These are phyloP conservation scores for Hypotaenidia okinawae DNA, from an alignment of 2,797 vertebrate species.

Conservation along the genomic window DNA sequence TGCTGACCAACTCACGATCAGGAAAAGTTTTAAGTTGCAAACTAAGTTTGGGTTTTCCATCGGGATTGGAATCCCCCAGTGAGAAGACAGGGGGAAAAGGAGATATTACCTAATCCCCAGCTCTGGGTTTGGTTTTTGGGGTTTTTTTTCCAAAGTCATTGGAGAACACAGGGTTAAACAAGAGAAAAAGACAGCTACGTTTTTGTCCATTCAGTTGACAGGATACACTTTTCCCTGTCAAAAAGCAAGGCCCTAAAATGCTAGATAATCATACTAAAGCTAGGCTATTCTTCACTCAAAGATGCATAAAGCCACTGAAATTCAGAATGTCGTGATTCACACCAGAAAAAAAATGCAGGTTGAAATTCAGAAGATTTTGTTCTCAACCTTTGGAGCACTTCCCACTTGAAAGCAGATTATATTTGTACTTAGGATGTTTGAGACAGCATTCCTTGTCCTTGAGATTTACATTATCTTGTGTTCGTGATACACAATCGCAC, in stretches of 20 bases:
- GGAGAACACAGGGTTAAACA: not conserved
- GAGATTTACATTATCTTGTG: not conserved
- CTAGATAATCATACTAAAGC: not conserved
- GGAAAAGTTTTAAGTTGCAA: not conserved
- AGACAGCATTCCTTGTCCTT: constrained; percentile 13
- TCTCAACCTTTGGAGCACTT: constrained; percentile 24
- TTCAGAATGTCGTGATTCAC: not conserved
- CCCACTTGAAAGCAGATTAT: constrained; percentile 21
- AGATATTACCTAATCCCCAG: not conserved
- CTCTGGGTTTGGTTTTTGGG: not conserved
- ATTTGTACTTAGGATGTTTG: not conserved
- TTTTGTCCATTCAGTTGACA: not conserved
- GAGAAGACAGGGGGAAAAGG: not conserved
- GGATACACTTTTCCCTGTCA: not conserved
- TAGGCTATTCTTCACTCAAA: not conserved
- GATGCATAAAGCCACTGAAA: not conserved
- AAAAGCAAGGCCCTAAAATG: not conserved
- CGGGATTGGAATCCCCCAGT: not conserved
- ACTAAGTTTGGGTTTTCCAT: not conserved
- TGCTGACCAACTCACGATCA: not conserved
- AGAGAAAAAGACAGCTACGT: not conserved
- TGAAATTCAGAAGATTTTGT: constrained; percentile 4
- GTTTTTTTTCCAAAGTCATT: not conserved
- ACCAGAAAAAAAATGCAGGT: not conserved
- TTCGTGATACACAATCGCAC: not conserved